phyloP scores from a whole-genome alignment of 2,113 vertebrate species.

The Cricetomys ansorgei region DNA sequence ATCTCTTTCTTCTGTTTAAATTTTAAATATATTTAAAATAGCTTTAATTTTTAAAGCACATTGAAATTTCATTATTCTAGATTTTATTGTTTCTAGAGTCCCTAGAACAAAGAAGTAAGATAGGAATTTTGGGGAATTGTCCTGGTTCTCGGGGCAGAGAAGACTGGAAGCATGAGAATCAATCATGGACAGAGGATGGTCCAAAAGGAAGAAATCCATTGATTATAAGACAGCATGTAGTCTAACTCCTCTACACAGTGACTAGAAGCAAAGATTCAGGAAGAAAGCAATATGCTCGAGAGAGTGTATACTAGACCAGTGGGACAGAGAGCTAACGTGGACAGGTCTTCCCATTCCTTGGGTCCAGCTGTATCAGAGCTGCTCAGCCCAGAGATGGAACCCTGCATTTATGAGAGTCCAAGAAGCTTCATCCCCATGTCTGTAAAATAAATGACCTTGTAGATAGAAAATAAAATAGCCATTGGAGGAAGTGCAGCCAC shows the following conservation, averaged over 20 bases:
- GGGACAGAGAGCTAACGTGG: rapidly evolving
- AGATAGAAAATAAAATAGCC: background rate
- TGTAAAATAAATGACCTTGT: rapidly evolving
- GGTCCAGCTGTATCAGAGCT: background rate
- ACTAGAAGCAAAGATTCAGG: background rate
- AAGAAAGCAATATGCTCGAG: background rate
- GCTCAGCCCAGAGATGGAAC: rapidly evolving
- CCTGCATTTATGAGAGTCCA: background rate
- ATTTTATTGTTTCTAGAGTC: background rate
- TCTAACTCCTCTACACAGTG: background rate
- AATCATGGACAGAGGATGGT: rapidly evolving
- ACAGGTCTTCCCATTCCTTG: no score
- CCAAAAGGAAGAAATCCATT: background rate
- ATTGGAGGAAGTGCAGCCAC: rapidly evolving
- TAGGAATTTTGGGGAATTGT: background rate
- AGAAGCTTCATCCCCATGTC: background rate
- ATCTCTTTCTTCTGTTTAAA: background rate
- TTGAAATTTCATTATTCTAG: background rate
- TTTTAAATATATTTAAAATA: background rate
- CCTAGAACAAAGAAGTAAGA: background rate
- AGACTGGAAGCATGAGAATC: background rate
- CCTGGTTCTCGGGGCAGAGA: background rate
- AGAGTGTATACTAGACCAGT: background rate
- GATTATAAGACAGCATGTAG: background rate
- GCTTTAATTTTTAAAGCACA: background rate